Base-by-base conservation (phyloP, 2,113 vertebrate genomes). In the Salminus brasiliensis region DNA sequence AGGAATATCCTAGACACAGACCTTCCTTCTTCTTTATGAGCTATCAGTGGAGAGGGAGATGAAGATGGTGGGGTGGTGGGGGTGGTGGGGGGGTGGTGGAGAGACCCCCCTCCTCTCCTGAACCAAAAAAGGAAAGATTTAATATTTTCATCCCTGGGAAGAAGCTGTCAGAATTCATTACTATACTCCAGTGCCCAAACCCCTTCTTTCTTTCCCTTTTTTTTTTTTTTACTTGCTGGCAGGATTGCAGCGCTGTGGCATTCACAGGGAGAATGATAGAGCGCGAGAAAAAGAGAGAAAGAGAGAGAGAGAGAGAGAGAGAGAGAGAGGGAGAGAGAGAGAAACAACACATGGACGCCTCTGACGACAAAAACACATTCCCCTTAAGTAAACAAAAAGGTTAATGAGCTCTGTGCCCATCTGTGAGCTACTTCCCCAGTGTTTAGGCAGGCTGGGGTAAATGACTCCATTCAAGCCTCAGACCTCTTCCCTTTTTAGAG, bases 121-220 rank as follows among this genome's bases (percentile, higher is more conserved):
- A 74, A 74, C 65, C n/a, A 68, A 88, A 80, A 89, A 80, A 29
- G 81, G 82, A 85, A 86, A 81, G 86, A 88, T 90, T 88, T 87
- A 85, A 90, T 91, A 87, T 88, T 88, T 90, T 87, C 47, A 83
- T 87, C 85, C 86, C 70, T 70, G 63, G 85, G 85, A 89, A 89
- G 84, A 74, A 85, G 77, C 82, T 88, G 88, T 88, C 84, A 90
- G 57, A 83, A 86, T 89, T 87, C 88, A 88, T 91, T 87, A 87
- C 82, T 87, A 80, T 86, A 83, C 85, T 78, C 87, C 84, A 39
- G 53, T 69, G 67, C 72, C 68, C 73, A 34, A 55, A 49, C 62
- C 78, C 55, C 29, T 43, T 2, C 47, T 74, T 32, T 25, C 18
- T 18, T 45, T 45, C 5, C 49, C 21, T n/a, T n/a, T n/a, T 72